A percentile compares a stretch with the other conserved stretches of the same genome.
phyloP scores from a whole-genome alignment of 1,140 invertebrate genomes.

The Bombyx mandarina region DNA sequence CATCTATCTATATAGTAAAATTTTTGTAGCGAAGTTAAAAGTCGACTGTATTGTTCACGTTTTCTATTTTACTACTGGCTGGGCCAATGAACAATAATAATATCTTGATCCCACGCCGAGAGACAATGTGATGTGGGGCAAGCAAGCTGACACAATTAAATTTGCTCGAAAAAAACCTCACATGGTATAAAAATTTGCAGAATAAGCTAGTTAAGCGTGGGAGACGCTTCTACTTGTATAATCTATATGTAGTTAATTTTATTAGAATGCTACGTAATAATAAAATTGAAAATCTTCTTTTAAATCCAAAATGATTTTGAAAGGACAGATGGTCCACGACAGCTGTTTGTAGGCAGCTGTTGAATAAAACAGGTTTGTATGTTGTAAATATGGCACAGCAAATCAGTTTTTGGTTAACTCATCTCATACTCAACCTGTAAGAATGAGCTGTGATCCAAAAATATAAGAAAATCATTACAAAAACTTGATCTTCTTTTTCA shows the following conservation, averaged over 20 bases:
- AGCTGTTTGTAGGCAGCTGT: slow-evolving; percentile 15
- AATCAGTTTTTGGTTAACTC: not conserved
- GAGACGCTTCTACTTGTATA: slow-evolving; percentile 36
- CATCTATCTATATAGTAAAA: not conserved
- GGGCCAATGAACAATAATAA: slow-evolving; percentile 44
- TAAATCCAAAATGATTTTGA: not conserved
- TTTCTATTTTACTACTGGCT: slow-evolving; percentile 53
- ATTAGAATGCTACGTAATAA: not conserved
- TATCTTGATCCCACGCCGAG: slow-evolving; percentile 46
- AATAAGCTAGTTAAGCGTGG: slow-evolving; percentile 25
- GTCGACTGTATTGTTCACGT: slow-evolving; percentile 39
- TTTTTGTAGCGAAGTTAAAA: slow-evolving; percentile 24
- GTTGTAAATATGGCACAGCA: not conserved
- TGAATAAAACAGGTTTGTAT: slow-evolving; percentile 4
- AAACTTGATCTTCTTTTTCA: not conserved
- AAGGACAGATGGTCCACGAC: slow-evolving; percentile 4
- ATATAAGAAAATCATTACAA: not conserved
- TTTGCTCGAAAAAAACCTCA: slow-evolving; percentile 46
- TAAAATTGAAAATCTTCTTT: not conserved
- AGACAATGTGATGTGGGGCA: slow-evolving; percentile 61
- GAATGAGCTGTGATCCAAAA: not conserved
- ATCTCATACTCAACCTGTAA: not conserved
- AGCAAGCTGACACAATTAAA: slow-evolving; percentile 61
- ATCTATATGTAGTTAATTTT: not conserved
- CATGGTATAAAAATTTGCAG: slow-evolving; percentile 35